Evolutionary conservation across 2,113 vertebrate genomes (phyloP).

Genomic region (Maccullochella peelii): DNA sequence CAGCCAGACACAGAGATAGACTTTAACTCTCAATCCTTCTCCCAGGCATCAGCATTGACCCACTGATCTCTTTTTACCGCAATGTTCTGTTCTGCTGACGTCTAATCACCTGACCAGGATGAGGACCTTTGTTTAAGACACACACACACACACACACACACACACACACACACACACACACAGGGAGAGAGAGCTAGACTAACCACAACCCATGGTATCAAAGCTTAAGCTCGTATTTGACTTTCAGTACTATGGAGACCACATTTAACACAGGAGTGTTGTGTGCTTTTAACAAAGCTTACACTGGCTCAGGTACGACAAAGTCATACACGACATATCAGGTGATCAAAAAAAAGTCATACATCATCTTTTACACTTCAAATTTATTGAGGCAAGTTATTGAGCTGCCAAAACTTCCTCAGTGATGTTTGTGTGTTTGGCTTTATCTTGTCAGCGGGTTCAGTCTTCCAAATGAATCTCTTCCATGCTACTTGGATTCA

Average conservation of each 20-base stretch:
- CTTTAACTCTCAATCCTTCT: neutral
- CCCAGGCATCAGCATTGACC: conserved; percentile 26
- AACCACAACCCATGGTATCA: neutral
- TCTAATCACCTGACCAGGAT: conserved; percentile 66
- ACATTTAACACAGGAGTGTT: conserved; percentile 35
- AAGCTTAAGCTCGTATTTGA: conserved; percentile 49
- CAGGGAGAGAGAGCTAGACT: neutral
- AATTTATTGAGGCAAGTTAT: neutral
- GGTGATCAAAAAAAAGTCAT: conserved; percentile 12
- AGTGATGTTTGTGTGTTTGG: neutral
- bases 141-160: conserved; percentile 16
- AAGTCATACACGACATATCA: neutral
- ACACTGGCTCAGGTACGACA: neutral
- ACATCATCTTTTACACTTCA: conserved; percentile 1
- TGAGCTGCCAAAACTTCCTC: neutral
- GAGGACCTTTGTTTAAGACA: conserved; percentile 49
- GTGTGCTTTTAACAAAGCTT: neutral
- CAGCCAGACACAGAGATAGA: conserved; percentile 18
- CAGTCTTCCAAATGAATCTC: neutral
- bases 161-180: neutral
- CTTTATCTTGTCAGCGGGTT: neutral
- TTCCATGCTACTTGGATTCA: neutral
- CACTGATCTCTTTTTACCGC: conserved; percentile 66
- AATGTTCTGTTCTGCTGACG: conserved; percentile 43
- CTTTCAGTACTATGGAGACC: conserved; percentile 33